Evolutionary conservation across 2,888 invertebrate genomes (phyloP).

Genomic region (Griposia aprilina): DNA sequence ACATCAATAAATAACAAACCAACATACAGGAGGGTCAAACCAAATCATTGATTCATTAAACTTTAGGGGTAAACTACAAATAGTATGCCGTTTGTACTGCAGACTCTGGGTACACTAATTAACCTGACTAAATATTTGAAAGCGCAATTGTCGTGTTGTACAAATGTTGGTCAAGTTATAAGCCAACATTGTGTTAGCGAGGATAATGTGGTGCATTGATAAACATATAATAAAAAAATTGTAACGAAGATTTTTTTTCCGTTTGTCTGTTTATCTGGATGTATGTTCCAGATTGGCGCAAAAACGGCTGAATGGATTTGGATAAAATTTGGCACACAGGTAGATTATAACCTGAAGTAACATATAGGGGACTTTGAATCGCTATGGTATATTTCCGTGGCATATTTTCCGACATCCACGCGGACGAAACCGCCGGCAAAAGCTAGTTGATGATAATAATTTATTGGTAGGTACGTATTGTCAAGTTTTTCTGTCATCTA

Average conservation of each 20-base stretch:
- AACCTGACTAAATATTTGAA: constrained; percentile 83
- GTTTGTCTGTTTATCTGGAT: not conserved
- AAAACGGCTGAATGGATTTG: not conserved
- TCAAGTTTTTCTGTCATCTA: not conserved
- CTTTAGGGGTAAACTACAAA: constrained; percentile 81
- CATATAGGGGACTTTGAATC: not conserved
- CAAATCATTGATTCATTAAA: constrained; percentile 87
- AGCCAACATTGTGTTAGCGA: constrained; percentile 66
- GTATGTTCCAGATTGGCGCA: not conserved
- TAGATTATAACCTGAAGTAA: not conserved
- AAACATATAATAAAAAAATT: not conserved
- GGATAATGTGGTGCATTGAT: constrained; percentile 31
- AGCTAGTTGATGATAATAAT: not conserved
- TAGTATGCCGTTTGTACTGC: constrained; percentile 76
- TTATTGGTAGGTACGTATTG: not conserved
- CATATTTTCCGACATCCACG: not conserved
- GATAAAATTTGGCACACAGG: not conserved
- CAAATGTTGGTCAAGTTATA: constrained; percentile 67
- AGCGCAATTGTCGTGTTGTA: constrained; percentile 66
- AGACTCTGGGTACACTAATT: constrained; percentile 83
- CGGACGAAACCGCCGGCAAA: not conserved
- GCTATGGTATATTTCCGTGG: not conserved
- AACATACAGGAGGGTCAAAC: constrained; percentile 80
- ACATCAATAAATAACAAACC: constrained; percentile 88
- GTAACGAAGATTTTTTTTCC: not conserved